Evolutionary conservation across 2,797 vertebrate species (phyloP), one percentile per base, ranked within the genome.

Genomic region (Amazona ochrocephala): DNA sequence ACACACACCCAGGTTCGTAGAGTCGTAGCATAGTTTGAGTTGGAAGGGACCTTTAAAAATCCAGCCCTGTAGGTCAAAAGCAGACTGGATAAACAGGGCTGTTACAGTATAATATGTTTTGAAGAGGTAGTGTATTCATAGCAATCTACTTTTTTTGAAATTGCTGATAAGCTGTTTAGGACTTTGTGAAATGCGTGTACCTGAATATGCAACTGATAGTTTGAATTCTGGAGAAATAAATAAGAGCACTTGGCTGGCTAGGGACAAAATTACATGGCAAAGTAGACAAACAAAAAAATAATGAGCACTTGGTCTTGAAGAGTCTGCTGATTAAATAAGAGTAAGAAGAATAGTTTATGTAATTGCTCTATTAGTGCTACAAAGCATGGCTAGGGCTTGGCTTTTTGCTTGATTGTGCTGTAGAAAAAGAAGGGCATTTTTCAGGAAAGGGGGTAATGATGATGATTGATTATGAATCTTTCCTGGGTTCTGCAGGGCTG

Each of bases 311-410:
- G 54, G 26, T 93, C 64, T 94, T 91, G 51, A 71, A 79, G 70
- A 86, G 39, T 68, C 42, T 90, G 47, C 56, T 94, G 68, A 60
- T 39, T 87, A 41, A 95, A 65, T 74, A 77, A 79, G 60, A 85
- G 62, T 42, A 67, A 60, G 54, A 81, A 81, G 34, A 91, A 67
- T 23, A 80, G 78, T 91, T 93, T 89, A 70, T 53, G 3, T 93
- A 97, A 91, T 94, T 93, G 85, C 77, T 94, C 77, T 94, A 18
- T 89, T 91, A 94, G 77, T 74, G 77, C 74, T 88, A 23, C 32
- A 94, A 60, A 93, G 51, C 41, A 19, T 88, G 73, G 39, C 60
- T 26, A 60, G n/a, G 37, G 21, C 51, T 91, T 82, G 70, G 37
- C 45, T 94, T 95, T 90, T 71, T 81, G 11, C 44, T 90, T 90